Base-by-base conservation (phyloP, 2,888 invertebrate species). In the Scaptomyza cyrtandrae region DNA sequence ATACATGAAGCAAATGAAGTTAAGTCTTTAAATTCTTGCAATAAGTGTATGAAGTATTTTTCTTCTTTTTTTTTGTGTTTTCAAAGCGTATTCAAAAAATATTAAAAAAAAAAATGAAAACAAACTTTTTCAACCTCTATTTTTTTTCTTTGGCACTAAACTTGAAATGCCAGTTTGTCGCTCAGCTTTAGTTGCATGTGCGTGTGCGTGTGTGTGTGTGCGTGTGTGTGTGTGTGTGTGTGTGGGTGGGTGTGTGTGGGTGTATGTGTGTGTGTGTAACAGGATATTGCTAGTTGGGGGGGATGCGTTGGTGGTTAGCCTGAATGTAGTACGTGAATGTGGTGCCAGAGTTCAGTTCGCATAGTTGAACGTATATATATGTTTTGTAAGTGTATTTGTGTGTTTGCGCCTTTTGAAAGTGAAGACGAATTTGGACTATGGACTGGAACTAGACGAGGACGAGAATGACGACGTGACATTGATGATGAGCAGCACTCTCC, bases 101-200 rank as follows among this genome's bases (percentile, higher is more conserved):
- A 13, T 2, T 13, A 29, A 29, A 13, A 5, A 24, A 13, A 5
- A 50, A 9, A 13, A 24, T 1, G 19, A 19, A 19, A 19, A 19
- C 19, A 19, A 50, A 35, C 35, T 6, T 24, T 50, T 48, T 6
- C 19, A 7, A 0, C 5, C 6, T n/a, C 0, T 33, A 0, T 10
- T 16, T 16, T 16, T 16, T 41, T 41, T 33, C 46, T 55, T 74
- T 48, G 54, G 39, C 48, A 46, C 64, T 80, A 83, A 83, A 86
- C 83, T 80, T 86, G 80, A 82, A 83, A 80, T 80, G 68, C 53
- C 75, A 67, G 65, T 78, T 72, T 69, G 71, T 74, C 66, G 78
- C 66, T 50, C 52, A 37, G 46, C 54, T 58, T 41, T 54, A 41
- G 27, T 35, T 56, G 46, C 14, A 46, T 16, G 41, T 3, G 33